Evolutionary conservation across 2,797 vertebrate species (phyloP).

Genomic region (Hemibagrus guttatus): DNA sequence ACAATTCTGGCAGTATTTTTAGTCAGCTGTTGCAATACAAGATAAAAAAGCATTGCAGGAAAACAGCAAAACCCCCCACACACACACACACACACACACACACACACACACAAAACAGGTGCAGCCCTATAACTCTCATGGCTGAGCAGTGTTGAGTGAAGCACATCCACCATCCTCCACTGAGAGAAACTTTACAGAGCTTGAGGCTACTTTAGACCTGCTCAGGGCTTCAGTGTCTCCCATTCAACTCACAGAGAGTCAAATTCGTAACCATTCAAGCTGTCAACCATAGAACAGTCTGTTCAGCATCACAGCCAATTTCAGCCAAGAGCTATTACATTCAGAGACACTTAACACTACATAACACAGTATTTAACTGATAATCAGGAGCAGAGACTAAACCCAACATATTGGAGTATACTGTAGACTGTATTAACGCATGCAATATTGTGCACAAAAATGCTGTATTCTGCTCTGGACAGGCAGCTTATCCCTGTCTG

Average conservation of each 20-base stretch:
- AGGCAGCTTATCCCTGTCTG: neutral
- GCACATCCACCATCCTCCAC: slow-evolving; percentile 3
- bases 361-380: neutral
- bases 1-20: neutral
- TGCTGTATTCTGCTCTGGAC: neutral
- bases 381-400: neutral
- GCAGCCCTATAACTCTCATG: slow-evolving; percentile 22
- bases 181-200: neutral
- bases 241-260: neutral
- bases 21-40: slow-evolving; percentile 13
- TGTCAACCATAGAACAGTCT: slow-evolving; percentile 7
- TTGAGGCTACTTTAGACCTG: neutral
- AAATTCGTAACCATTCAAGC: neutral
- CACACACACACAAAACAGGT: neutral
- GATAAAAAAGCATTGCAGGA: neutral
- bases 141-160: neutral
- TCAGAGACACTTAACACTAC: neutral
- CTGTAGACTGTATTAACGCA: neutral
- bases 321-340: neutral
- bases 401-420: neutral
- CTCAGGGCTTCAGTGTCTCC: neutral
- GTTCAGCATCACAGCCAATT: neutral
- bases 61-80: neutral
- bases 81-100: neutral
- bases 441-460: slow-evolving; percentile 1